Conservation (phyloP, 2,888 invertebrate genomes). For the Helleia helle region DNA sequence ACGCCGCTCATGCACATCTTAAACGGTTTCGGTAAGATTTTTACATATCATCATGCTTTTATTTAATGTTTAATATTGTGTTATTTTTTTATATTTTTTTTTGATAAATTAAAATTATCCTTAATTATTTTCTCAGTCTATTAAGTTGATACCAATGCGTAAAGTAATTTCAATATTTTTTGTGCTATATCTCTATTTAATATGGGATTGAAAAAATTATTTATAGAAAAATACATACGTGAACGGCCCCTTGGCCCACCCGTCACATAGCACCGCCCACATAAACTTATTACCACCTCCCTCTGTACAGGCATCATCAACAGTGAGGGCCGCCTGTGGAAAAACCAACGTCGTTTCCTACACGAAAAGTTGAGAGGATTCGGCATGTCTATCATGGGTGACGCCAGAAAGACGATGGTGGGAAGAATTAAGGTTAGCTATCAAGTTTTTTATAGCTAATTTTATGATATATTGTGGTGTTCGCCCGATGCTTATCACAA, state of each 20-base stretch:
- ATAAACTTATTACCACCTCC: conserved; percentile 26
- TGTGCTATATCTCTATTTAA: not conserved
- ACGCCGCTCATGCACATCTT: conserved; percentile 90
- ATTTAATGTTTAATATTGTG: not conserved
- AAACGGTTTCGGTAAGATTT: conserved; percentile 88
- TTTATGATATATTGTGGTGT: not conserved
- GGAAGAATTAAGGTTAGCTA: conserved; percentile 82
- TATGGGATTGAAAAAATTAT: conserved; percentile 18
- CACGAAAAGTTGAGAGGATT: conserved; percentile 89
- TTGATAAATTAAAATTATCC: not conserved
- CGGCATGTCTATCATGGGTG: conserved; percentile 90
- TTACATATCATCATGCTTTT: not conserved
- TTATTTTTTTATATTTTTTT: not conserved
- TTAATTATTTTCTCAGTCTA: not conserved
- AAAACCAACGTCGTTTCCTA: conserved; percentile 89
- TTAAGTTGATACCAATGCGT: not conserved
- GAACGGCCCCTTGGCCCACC: conserved; percentile 37
- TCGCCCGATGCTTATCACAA: not conserved
- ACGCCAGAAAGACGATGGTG: conserved; percentile 87
- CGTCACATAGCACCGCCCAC: conserved; percentile 46
- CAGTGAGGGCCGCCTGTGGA: conserved; percentile 91
- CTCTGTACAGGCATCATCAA: conserved; percentile 86
- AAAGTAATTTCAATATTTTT: not conserved
- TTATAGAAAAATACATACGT: conserved; percentile 31
- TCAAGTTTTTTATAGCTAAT: no score